phyloP scores from a whole-genome alignment of 2,113 vertebrate genomes.

The Podarcis cretensis region DNA sequence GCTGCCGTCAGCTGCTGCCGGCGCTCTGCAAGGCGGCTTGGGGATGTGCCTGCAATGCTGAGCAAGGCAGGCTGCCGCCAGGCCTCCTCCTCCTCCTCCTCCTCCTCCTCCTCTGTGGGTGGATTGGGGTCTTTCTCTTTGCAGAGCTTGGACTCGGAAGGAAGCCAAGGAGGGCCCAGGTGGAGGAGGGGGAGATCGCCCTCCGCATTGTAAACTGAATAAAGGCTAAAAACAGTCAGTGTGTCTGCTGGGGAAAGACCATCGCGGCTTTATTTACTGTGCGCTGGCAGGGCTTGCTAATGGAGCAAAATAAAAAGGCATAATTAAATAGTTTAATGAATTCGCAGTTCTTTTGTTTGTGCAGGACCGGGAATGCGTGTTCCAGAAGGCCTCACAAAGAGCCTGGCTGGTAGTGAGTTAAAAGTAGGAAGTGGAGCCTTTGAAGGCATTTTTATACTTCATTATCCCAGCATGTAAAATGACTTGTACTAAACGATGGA shows the following conservation, averaged over 20 bases:
- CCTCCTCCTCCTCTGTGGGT: slow-evolving; percentile 46
- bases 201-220: slow-evolving; percentile 85
- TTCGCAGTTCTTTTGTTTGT: slow-evolving; percentile 91
- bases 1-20: slow-evolving; percentile 76
- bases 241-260: slow-evolving; percentile 84
- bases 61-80: slow-evolving; percentile 63
- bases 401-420: slow-evolving; percentile 86
- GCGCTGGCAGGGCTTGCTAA: slow-evolving; percentile 85
- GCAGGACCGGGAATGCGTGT: slow-evolving; percentile 80
- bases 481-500: slow-evolving; percentile 95
- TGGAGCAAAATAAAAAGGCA: slow-evolving; percentile 86
- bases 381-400: slow-evolving; percentile 85
- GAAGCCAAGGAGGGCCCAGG: slow-evolving; percentile 74
- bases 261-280: slow-evolving; percentile 86
- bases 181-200: slow-evolving; percentile 66
- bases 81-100: slow-evolving; percentile 2
- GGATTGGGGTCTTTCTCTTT: slow-evolving; percentile 67
- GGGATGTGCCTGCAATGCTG: slow-evolving; percentile 79
- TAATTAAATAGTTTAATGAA: slow-evolving; percentile 99
- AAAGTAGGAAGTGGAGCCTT: slow-evolving; percentile 95
- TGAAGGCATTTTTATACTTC: slow-evolving; percentile 98
- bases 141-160: slow-evolving; percentile 79
- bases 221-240: slow-evolving; percentile 86
- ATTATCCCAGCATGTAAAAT: slow-evolving; percentile 99
- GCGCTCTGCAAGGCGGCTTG: slow-evolving; percentile 74